Base-by-base conservation (phyloP, 2,797 vertebrate genomes). In the Acestrorhynchus altus region DNA sequence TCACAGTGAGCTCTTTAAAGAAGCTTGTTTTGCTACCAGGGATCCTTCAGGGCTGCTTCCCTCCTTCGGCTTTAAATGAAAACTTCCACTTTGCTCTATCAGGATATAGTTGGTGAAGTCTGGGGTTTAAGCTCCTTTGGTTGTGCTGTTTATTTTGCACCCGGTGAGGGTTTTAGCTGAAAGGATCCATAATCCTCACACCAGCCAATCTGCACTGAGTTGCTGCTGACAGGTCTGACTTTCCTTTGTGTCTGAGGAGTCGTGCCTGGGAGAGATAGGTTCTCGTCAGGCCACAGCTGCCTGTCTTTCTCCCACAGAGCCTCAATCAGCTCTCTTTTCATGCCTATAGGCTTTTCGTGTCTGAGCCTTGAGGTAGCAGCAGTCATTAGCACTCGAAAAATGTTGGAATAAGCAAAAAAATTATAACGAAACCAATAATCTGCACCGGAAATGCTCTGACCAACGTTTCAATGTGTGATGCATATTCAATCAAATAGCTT, bases 131-230 rank as follows among this genome's bases (percentile, higher is more conserved):
- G 83, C 79, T 77, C 59, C 76, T 83, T 84, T 82, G 82, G 57
- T 52, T 57, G 52, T 59, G 77, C 72, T 88, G 82, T 87, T 83
- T 83, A 83, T 86, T 85, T 80, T 78, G 70, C 80, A 69, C 63
- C 82, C 71, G 71, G 59, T 69, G 69, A 72, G 54, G 74, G 52
- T 83, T 85, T 82, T 77, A 81, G 69, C 82, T 79, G 76, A 82
- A 79, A 78, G 64, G 70, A 81, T 74, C 24, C 44, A 8, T 86
- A 87, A 88, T 88, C 83, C 81, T 70, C 44, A 40, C 70, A 49
- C 79, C 77, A 71, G 81, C 57, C 82, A 83, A 65, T 83, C 75
- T 68, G 67, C 72, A 63, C 52, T 75, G 74, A 79, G 77, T 76
- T 78, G 63, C 52, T 81, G 73, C 72, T 86, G 87, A 83, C 86